Evolutionary conservation across 2,888 invertebrate species (phyloP), one percentile per base, ranked within the genome.

Genomic region (Hydriomena furcata): DNA sequence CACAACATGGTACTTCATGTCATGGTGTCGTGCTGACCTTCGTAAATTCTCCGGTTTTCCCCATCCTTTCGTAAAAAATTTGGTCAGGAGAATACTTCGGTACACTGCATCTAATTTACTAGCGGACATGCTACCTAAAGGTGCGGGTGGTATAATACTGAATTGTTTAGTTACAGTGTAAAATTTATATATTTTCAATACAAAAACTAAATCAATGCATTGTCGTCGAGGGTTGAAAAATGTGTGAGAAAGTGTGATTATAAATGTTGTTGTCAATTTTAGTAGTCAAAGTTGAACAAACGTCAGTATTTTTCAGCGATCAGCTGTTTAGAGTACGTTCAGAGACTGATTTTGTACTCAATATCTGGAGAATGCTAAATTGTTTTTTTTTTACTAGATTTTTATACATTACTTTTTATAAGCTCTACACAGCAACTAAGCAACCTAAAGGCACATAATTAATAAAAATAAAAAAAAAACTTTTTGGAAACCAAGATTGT

Each of bases 41-140:
- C 95, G 94, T 49, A 99, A 91, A 81, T 96, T 95, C 69, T 97
- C 96, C 13, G 98, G 97, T 75, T 95, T 94, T 4, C 99, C 99
- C 99, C 99, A 99, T 68, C 98, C 98, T 91, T 97, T 97, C 1
- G 96, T 96, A 76, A 99, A 99, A 82, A 98, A 97, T 82, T 95
- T 96, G 1, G 97, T 95, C 48, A 98, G 90, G 47, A 98, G 91
- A 73, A 98, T 92, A 76, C 95, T 95, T 62, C 98, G 92, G 79
- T 98, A 98, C 42, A 96, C 91, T 53, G 94, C 93, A 79, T 97
- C 97, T 67, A 97, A 84, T 69, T 88, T 92, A 68, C 93, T 93
- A 47, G 92, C 83, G 59, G 92, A 91, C 93, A 93, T 93, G 69
- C 73, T 88, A 69, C 59, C 49, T 60, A 45, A 48, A 63, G 61